Base-by-base conservation (phyloP, 1,140 invertebrate species). In the Phymastichus coffea region DNA sequence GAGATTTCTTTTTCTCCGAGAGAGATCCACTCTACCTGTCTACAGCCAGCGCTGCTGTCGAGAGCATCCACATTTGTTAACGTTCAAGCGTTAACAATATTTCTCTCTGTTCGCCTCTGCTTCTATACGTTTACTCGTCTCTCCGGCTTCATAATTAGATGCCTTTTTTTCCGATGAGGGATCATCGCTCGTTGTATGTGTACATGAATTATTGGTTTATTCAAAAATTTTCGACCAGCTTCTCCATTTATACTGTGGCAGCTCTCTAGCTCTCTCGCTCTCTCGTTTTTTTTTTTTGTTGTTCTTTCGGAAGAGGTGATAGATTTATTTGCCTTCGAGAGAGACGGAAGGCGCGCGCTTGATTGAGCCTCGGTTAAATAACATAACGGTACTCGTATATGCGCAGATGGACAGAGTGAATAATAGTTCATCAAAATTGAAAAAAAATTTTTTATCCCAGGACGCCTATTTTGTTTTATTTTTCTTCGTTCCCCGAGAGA, bases 11-110 rank as follows among this genome's bases (percentile, higher is more conserved):
- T n/a, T n/a, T n/a, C n/a, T n/a, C n/a, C n/a, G n/a, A n/a, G n/a
- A n/a, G n/a, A n/a, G n/a, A n/a, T n/a, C n/a, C n/a, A n/a, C n/a
- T n/a, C n/a, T n/a, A n/a, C n/a, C 72, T 67, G 25, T 59, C 33
- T 57, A 37, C 15, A 33, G 30, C 30, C 30, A 14, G 30, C 30
- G 33, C 6, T 30, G 38, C 38, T 22, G 33, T n/a, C n/a, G n/a
- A 51, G 48, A 51, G 66, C 65, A 71, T 66, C 70, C 70, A 78
- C 75, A 77, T 79, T 79, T 77, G 70, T 76, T 76, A 77, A 75
- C 70, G 67, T 76, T 76, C 76, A 72, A 77, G 72, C 73, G 70
- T 77, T 75, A 75, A 78, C 72, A 72, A 76, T 68, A 75, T 73
- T 77, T 75, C 70, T 74, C 41, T n/a, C n/a, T n/a, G 52, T 8